Base-by-base conservation (phyloP, 2,888 invertebrate genomes). In the Aporophyla nigra region DNA sequence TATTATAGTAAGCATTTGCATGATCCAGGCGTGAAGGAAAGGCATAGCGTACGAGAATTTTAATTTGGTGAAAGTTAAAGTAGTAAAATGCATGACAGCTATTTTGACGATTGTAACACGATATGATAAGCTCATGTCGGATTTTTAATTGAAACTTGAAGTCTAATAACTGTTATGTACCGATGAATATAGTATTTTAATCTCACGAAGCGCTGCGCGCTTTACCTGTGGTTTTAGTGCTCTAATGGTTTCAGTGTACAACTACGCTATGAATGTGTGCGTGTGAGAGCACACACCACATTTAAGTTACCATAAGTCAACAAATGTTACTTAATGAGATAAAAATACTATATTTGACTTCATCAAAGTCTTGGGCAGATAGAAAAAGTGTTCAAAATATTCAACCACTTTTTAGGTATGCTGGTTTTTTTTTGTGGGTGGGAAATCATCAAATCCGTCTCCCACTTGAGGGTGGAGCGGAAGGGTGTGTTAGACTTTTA, bases 21-120 rank as follows among this genome's bases (percentile, higher is more conserved):
- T 83, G 79, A 74, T 86, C 59, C 65, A 10, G 21, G n/a, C 24
- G 46, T 65, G 59, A 75, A 77, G 46, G 40, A 76, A 81, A 61
- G 62, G 49, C 51, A 56, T 68, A 71, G 71, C 62, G 66, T 59
- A 67, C n/a, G 43, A 69, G 58, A 71, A 69, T 69, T 70, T 69
- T 71, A 74, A 71, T 83, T 83, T 69, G 58, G 79, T 83, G 79
- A 83, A 83, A 83, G 83, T 67, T 58, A 24, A 24, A 19, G 14
- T 19, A 40, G 56, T 61, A 16, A 49, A 86, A 67, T 72, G 59
- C 73, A 63, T 78, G 69, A 74, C 73, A 65, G 58, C 40, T n/a
- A 62, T 71, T 66, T 73, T 71, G 51, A 83, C 46, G 43, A 12
- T 49, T 58, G 33, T 27, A n/a, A 49, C 0, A 24, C 9, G 43